Evolutionary conservation across 2,888 invertebrate species (phyloP), one percentile per base, ranked within the genome.

Genomic region (Trachelus tabidus): DNA sequence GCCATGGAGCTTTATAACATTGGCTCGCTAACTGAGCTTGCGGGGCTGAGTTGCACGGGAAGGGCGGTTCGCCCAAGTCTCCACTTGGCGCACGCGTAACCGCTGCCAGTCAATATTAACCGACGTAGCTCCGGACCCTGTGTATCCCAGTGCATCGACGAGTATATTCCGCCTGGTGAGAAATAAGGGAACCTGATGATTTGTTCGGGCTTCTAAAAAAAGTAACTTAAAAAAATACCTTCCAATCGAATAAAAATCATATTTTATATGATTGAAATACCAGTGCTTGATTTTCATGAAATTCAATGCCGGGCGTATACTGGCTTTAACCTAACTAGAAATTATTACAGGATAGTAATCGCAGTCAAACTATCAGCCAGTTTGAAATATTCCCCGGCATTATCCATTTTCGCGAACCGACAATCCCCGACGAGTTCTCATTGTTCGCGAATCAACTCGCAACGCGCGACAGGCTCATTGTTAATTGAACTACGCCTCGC

Each of bases 71-170:
- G 73, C 77, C 81, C 79, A 77, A 80, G 79, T 78, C 79, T 80
- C 79, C 82, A 83, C 85, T 88, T 88, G 87, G 90, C 90, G 90
- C 90, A 90, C 87, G 90, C 90, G 90, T 90, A 89, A 89, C 87
- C 87, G 84, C 86, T 84, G 87, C 88, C 86, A 89, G 90, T 90
- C 90, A 86, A 90, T 90, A 90, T 89, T 88, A 90, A 89, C 87
- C 89, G 85, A 73, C 73, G 76, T 79, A 15, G 33, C 71, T 71
- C 31, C 33, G 34, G 71, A 34, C 34, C 71, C 71, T 34, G 31
- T 71, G 11, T 31, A 71, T 23, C 33, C 6, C 56, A 9, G 56
- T 56, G 56, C 56, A 56, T 56, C 56, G 56, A 56, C 23, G 56
- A 56, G 23, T 9, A 56, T 23, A 56, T 56, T 56, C 56, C 23